Evolutionary conservation across 35 echinoderm and acorn worm species (phyloP).

Genomic region (Apostichopus californicus): DNA sequence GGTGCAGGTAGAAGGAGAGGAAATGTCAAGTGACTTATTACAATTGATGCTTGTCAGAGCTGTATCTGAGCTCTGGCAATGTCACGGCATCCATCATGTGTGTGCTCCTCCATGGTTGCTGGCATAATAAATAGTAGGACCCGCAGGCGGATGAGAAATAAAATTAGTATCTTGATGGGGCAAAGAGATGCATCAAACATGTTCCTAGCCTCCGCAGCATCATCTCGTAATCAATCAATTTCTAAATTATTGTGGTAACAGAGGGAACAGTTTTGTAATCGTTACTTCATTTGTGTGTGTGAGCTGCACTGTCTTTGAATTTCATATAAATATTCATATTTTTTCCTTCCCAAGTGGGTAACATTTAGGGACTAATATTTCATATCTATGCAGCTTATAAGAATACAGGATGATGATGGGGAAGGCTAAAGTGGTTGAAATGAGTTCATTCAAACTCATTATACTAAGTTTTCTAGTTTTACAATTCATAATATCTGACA

Average conservation of each 20-base stretch:
- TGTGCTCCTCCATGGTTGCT: neutral
- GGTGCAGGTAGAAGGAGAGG: neutral
- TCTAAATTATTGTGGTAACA: neutral
- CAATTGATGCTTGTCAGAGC: conserved; percentile 11
- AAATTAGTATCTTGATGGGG: neutral
- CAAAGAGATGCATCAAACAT: conserved; percentile 10
- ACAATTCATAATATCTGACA: too few species aligned
- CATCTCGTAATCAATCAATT: neutral
- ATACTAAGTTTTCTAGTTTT: too few species aligned
- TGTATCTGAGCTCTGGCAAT: neutral
- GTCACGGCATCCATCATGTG: conserved; percentile 6
- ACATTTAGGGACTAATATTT: too few species aligned
- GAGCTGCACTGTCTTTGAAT: too few species aligned
- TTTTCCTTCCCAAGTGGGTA: too few species aligned
- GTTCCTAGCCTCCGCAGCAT: neutral
- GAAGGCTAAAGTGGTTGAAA: too few species aligned
- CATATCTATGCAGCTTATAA: too few species aligned
- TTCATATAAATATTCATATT: too few species aligned
- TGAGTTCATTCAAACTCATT: too few species aligned
- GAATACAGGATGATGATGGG: too few species aligned
- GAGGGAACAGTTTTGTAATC: neutral
- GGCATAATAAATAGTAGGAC: neutral
- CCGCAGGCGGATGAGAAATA: neutral
- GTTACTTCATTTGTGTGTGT: neutral
- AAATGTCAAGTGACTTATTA: conserved; percentile 23